These are phyloP conservation scores for Caenorhabditis sp. DNA, from an alignment of 2,888 invertebrate species.

Conservation along the genomic window DNA sequence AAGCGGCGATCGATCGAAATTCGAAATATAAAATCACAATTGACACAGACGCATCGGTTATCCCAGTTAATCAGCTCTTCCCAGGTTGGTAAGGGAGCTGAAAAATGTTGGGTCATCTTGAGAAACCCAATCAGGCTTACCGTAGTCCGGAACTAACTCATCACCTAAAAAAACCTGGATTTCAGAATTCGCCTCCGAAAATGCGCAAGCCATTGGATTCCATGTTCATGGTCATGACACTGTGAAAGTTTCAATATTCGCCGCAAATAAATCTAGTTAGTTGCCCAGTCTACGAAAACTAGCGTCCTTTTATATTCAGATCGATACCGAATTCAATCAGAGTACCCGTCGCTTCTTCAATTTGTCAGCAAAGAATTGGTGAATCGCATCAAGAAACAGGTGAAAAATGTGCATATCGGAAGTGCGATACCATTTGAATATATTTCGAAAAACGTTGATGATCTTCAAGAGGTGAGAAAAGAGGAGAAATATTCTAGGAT, in stretches of 20 bases:
- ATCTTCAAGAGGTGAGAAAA: constrained; percentile 25
- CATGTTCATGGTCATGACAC: constrained; percentile 8
- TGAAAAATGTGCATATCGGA: constrained; percentile 20
- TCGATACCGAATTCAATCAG: constrained; percentile 54
- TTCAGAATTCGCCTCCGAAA: constrained; percentile 28
- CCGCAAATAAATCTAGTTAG: constrained; percentile 37
- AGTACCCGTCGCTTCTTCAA: constrained; percentile 28
- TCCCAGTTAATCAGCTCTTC: constrained; percentile 23
- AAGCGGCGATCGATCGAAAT: constrained; percentile 22
- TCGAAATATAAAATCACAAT: constrained; percentile 33
- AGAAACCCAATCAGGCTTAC: too few relatives aligned
- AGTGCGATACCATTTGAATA: constrained; percentile 36
- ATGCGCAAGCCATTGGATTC: constrained; percentile 34
- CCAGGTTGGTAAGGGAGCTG: constrained; percentile 17
- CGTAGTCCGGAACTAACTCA: too few relatives aligned
- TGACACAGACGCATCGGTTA: constrained; percentile 25
- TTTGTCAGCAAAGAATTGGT: constrained; percentile 25
- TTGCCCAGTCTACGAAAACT: too few relatives aligned
- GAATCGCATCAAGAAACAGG: constrained; percentile 13
- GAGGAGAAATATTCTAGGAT: too few relatives aligned
- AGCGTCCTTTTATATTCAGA: constrained; percentile 30
- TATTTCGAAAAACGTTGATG: constrained; percentile 26
- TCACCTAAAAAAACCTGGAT: too few relatives aligned
- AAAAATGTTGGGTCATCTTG: too few relatives aligned
- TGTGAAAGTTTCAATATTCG: constrained; percentile 16